Base-by-base conservation (phyloP, 2,888 invertebrate species). In the Idaea biselata region DNA sequence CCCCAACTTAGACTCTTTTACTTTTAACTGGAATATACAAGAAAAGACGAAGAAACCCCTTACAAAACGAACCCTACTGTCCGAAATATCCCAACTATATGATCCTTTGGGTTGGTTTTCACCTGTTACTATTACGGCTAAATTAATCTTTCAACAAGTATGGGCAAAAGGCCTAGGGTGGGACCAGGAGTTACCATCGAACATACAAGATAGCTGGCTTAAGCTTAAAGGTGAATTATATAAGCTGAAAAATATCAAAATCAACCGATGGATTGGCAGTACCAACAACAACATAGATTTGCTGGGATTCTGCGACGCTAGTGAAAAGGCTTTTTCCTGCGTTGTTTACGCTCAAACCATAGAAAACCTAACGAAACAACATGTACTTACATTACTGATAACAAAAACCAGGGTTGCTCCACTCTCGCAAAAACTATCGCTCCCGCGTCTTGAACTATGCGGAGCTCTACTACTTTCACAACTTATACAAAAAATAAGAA, bases 61-160 rank as follows among this genome's bases (percentile, higher is more conserved):
- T 18, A 72, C 73, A n/a, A 76, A 74, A 64, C 62, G 72, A 59
- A 61, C 11, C 14, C 65, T 72, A 7, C 61, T 74, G 2, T 63
- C 68, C 0, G 71, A 74, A 8, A 68, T 70, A 14, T 53, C 66
- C 1, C 62, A 65, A 0, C 31, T 73, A 1, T 74, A 64, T 31
- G 72, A 73, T 59, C 73, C 70, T 0, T 18, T 74, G 4, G 74
- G 74, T 1, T 74, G 70, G 71, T 59, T 72, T 57, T 68, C 70
- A 25, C 70, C 73, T 16, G 25, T 31, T n/a, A 67, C 68, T 0
- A 62, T 70, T 14, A 16, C 25, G 44, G 69, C 69, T 8, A 73
- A 71, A 55, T 60, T 68, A 0, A 59, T 69, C 0, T 73, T 75
- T 1, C 74, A 75, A 62, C 63, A 64, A 17, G 17, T 75, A 6